These are phyloP conservation scores for Cephalopachus bancanus DNA, from an alignment of 2,797 vertebrate genomes.

Conservation along the genomic window DNA sequence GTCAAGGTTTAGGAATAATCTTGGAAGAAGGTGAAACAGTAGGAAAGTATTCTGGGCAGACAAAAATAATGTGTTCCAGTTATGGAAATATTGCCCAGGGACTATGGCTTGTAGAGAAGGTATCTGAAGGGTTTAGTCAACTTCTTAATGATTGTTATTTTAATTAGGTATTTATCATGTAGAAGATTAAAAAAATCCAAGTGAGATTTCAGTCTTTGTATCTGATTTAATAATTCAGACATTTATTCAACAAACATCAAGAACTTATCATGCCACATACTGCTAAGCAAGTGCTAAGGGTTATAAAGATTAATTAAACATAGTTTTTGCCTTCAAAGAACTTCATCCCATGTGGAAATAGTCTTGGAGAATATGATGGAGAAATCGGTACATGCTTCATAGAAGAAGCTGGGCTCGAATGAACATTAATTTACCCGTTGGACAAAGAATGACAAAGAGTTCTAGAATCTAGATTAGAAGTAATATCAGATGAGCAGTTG, in stretches of 20 bases:
- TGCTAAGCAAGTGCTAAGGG: background rate
- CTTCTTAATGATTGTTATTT: conserved; percentile 52
- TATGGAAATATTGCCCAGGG: background rate
- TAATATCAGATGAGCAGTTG: background rate
- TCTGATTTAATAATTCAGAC: conserved; percentile 14
- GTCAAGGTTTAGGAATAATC: background rate
- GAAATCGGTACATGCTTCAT: background rate
- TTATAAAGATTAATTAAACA: too few relatives aligned
- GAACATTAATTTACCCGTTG: conserved; percentile 2
- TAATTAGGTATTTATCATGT: background rate
- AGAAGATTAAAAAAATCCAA: conserved; percentile 14
- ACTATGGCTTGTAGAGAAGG: background rate
- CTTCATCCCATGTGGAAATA: background rate
- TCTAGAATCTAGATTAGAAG: background rate
- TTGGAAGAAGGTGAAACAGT: background rate
- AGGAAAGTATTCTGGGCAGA: background rate
- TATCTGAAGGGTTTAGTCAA: conserved; percentile 2
- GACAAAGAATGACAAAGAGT: background rate
- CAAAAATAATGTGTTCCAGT: background rate
- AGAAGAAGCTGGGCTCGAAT: background rate
- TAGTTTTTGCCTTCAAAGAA: too few relatives aligned
- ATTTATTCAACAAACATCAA: conserved; percentile 7
- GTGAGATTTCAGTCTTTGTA: conserved; percentile 12
- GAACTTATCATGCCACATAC: background rate
- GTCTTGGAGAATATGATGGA: background rate